Evolutionary conservation across 2,113 vertebrate genomes (phyloP), one percentile per base, ranked within the genome.

Genomic region (Scatophagus argus): DNA sequence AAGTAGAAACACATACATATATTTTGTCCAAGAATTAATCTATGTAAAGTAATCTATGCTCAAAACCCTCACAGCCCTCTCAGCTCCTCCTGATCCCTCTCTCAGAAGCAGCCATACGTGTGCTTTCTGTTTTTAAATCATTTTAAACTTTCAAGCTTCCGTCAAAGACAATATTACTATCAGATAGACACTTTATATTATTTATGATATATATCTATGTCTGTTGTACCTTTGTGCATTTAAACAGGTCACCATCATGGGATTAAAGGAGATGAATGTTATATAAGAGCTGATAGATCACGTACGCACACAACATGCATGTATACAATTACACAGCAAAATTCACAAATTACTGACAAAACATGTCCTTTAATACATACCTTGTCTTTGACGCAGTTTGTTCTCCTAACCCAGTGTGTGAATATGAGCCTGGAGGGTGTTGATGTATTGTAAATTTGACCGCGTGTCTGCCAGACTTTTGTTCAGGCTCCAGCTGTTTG

Each of bases 401-500:
- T 55, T 75, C 29, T 43, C 54, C 17, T 25, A 32, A 38, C 29
- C 43, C 13, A 6, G 23, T 67, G 67, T 31, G 19, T 51, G 23
- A 52, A 60, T 38, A 52, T 75, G 44, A 32, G 29, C 54, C 46
- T 16, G 3, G 25, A 69, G 13, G 59, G 21, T 52, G 25, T 74
- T 80, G 31, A 62, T 54, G 32, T 49, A 9, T 49, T 52, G 1
- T 47, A 4, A 25, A 29, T 44, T 39, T 54, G 36, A 61, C 8
- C 1, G 1, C 16, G 23, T 63, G 62, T 31, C 56, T 29, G 64
- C 43, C 81, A 74, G 79, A 54, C 38, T 21, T 85, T 77, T 43
- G 41, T 36, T 75, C 19, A 29, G 29, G 27, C 76, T 83, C 77
- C 85, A 90, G 88, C 82, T 89, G 91, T 90, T 91, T 88, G 77